A percentile compares a stretch with the other conserved stretches of the same genome.
Evolutionary conservation across 2,797 vertebrate genomes (phyloP).

Genomic region (Antennarius maculatus): DNA sequence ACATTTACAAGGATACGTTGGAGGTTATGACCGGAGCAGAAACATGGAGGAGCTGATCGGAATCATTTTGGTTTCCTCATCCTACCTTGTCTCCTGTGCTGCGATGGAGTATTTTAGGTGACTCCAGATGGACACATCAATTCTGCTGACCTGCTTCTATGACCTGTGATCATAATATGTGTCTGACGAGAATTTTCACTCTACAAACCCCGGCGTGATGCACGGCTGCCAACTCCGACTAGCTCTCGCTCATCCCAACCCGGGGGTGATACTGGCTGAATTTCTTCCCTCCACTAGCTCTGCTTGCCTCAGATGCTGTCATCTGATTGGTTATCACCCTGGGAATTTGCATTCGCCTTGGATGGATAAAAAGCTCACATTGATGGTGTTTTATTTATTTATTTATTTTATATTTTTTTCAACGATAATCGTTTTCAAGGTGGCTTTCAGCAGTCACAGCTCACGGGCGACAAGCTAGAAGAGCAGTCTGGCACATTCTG

Average conservation of each 20-base stretch:
- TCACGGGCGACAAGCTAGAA: conserved; percentile 65
- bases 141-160: conserved; percentile 57
- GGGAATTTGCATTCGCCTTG: conserved; percentile 3
- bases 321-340: conserved; percentile 36
- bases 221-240: conserved; percentile 59
- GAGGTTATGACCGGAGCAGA: conserved; percentile 51
- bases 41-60: conserved; percentile 46
- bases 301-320: conserved; percentile 42
- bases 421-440: conserved; percentile 54
- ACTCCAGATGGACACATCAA: conserved; percentile 43
- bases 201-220: conserved; percentile 47
- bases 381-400: conserved; percentile 29
- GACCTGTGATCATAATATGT: conserved; percentile 68
- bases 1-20: conserved; percentile 31
- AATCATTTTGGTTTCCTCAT: conserved; percentile 65
- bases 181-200: conserved; percentile 65
- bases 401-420: conserved; percentile 21
- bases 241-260: conserved; percentile 47
- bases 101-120: conserved; percentile 54
- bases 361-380: conserved; percentile 15
- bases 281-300: conserved; percentile 54
- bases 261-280: conserved; percentile 71
- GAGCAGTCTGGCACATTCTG: conserved; percentile 65
- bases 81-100: conserved; percentile 25
- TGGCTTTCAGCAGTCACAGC: conserved; percentile 55